A percentile compares a stretch with the other conserved stretches of the same genome.
Conservation (phyloP, 1,140 invertebrate species). For the Palaemon carinicauda region DNA sequence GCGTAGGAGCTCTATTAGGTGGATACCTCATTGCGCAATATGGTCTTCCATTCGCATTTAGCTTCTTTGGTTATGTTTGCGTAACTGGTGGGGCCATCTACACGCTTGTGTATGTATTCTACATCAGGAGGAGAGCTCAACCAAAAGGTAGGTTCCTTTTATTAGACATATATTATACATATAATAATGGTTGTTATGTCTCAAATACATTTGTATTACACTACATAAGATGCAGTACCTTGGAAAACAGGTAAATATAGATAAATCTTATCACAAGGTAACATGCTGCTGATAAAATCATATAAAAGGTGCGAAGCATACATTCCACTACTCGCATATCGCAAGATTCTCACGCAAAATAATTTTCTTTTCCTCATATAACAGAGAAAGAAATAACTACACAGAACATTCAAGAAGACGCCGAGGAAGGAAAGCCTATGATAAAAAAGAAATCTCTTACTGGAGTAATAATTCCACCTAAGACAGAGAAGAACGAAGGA, state of each 20-base stretch:
- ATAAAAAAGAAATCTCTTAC: too few relatives aligned
- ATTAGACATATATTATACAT: too few relatives aligned
- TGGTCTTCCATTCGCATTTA: slow-evolving; percentile 77
- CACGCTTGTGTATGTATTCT: slow-evolving; percentile 70
- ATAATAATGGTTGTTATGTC: too few relatives aligned
- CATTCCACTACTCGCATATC: background rate
- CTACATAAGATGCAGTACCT: too few relatives aligned
- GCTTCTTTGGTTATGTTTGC: slow-evolving; percentile 77
- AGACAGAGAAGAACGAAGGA: too few relatives aligned
- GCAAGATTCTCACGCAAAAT: background rate
- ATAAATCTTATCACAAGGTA: too few relatives aligned
- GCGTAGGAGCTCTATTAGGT: slow-evolving; percentile 82
- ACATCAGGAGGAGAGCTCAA: background rate
- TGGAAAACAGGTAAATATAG: too few relatives aligned
- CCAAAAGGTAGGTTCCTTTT: background rate
- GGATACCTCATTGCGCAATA: slow-evolving; percentile 77
- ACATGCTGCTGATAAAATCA: background rate
- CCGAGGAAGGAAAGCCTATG: background rate
- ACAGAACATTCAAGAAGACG: background rate
- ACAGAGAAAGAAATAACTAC: background rate
- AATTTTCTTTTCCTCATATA: background rate
- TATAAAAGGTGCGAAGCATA: background rate
- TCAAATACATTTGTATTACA: background rate
- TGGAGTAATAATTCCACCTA: too few relatives aligned
- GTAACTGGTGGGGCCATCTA: slow-evolving; percentile 76